Percentiles rank a stretch among this genome's conserved stretches.
phyloP scores from a whole-genome alignment of 2,797 vertebrate species.

The Cichlasoma orientale region DNA sequence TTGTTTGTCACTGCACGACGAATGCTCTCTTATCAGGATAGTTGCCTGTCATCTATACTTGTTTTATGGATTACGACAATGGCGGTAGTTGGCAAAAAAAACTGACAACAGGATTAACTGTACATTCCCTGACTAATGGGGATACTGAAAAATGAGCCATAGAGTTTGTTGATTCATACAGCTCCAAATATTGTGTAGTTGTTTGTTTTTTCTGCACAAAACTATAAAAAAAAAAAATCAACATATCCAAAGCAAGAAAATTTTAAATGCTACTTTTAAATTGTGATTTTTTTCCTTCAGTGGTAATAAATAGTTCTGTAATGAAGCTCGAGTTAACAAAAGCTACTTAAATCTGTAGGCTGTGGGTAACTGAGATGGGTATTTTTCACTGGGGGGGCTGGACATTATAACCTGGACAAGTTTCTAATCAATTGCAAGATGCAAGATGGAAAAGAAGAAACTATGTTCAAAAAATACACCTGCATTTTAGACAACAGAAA shows the following conservation, averaged over 20 bases:
- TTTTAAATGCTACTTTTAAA: background rate
- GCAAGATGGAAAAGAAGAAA: background rate
- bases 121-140: background rate
- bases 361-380: background rate
- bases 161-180: background rate
- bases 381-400: background rate
- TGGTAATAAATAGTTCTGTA: background rate
- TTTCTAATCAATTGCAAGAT: no score
- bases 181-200: background rate
- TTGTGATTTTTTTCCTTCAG: background rate
- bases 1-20: background rate
- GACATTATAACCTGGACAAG: background rate
- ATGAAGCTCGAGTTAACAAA: background rate
- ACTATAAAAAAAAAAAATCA: background rate
- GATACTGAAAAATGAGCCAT: background rate
- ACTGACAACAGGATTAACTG: background rate
- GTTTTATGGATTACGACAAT: background rate
- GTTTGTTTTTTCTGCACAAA: background rate
- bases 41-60: background rate
- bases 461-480: background rate
- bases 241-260: background rate
- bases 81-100: background rate
- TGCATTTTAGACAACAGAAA: background rate
- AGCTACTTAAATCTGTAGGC: background rate
- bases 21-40: slow-evolving; percentile 4